Base-by-base conservation (phyloP, 1,140 invertebrate species). In the Rhizoglyphus robini region DNA sequence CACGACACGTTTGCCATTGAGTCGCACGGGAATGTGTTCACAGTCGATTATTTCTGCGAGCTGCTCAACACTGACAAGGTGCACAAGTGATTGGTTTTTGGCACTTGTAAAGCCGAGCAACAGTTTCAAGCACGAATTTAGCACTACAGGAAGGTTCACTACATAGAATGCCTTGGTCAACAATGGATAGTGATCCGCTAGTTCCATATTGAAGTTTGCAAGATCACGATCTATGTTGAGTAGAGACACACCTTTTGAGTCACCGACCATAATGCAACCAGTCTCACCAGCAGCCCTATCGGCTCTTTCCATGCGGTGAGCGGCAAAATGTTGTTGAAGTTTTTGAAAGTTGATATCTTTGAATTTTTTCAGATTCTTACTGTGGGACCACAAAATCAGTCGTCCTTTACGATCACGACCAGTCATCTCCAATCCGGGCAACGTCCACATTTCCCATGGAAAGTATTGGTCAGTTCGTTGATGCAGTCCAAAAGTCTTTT, bases 401-500 rank as follows among this genome's bases (percentile, higher is more conserved):
- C 54, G 54, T 29, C 54, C 54, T 34, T 58, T n/a, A 23, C 29
- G n/a, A 32, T 58, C 54, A 29, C 31, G 27, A 27, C 54, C 54
- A 32, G n/a, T 18, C 18, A 58, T 18, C 34, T 63, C 61, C 18
- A 36, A 31, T 20, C 18, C 4, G 48, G 41, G 36, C n/a, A n/a
- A n/a, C n/a, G n/a, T n/a, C 27, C 34, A 63, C 20, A 63, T 29
- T 31, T 63, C 61, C 20, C 8, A 25, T 31, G 64, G 64, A 64
- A 65, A 65, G n/a, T 63, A 63, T 27, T 20, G 20, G 29, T 65
- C 58, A 31, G 2, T 38, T 13, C 51, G 29, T 20, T 63, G 18
- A 30, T 65, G 64, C 18, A 65, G 27, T 4, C 64, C 64, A 29
- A 65, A 65, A 23, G n/a, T 20, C 2, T 65, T 65, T 36, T 57